phyloP scores from a whole-genome alignment of 2,888 invertebrate species.

The Apantesis nais region DNA sequence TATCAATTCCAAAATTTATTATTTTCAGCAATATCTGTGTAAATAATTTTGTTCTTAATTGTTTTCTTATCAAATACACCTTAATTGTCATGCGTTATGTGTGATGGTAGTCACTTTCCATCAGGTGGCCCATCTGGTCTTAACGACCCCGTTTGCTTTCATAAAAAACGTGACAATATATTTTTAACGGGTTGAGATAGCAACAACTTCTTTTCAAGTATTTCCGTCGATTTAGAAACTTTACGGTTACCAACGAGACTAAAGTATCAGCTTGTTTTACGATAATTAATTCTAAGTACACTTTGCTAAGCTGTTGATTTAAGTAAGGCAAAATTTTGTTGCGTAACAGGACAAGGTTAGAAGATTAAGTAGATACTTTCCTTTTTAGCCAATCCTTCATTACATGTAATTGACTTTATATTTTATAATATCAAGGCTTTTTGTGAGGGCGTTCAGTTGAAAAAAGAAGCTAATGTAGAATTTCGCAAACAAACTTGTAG shows the following conservation, averaged over 20 bases:
- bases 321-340: slow-evolving; percentile 35
- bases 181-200: not conserved
- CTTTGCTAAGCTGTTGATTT: slow-evolving; percentile 35
- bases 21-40: no score
- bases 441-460: not conserved
- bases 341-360: slow-evolving; percentile 35
- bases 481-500: not conserved
- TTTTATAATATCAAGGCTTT: not conserved
- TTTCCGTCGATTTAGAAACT: not conserved
- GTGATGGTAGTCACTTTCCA: no score
- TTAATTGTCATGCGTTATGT: not conserved
- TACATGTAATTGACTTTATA: slow-evolving; percentile 8
- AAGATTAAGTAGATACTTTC: slow-evolving; percentile 18
- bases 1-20: no score
- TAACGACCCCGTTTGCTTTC: no score
- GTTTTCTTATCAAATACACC: not conserved
- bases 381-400: slow-evolving; percentile 19
- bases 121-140: no score
- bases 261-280: slow-evolving; percentile 20
- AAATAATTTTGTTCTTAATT: no score
- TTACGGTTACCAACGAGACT: not conserved
- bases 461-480: not conserved
- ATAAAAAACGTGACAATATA: no score
- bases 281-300: slow-evolving; percentile 41
- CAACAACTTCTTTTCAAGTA: not conserved